Evolutionary conservation across 1,140 invertebrate species (phyloP).

Genomic region (Neodiprion fabricii): DNA sequence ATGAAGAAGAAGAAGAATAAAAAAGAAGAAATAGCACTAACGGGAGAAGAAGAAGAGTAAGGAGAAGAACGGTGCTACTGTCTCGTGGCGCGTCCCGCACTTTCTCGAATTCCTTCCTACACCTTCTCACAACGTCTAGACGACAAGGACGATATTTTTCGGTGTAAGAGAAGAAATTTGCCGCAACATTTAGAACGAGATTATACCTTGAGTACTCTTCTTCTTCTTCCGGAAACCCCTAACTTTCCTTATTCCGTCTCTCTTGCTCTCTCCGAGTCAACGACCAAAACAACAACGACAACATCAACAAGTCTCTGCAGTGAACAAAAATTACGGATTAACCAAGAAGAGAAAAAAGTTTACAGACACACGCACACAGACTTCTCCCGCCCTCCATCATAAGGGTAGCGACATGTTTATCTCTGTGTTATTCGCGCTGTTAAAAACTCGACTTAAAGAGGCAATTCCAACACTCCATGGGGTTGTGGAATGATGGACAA

Average conservation of each 20-base stretch:
- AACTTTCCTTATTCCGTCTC: not conserved
- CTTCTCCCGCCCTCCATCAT: too few species aligned
- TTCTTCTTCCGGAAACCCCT: not conserved
- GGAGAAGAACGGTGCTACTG: conserved; percentile 18
- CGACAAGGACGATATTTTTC: conserved; percentile 38
- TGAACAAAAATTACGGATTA: too few species aligned
- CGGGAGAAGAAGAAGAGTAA: too few species aligned
- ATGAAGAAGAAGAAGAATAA: conserved; percentile 15
- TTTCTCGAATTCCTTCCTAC: conserved; percentile 16
- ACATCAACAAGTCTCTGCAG: too few species aligned
- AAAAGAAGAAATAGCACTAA: not conserved
- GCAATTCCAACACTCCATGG: too few species aligned
- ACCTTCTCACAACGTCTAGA: conserved; percentile 21
- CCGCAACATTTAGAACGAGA: conserved; percentile 30
- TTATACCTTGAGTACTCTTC: conserved; percentile 35
- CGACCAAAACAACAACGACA: too few species aligned
- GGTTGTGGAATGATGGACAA: too few species aligned
- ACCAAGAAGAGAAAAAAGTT: too few species aligned
- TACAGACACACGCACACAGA: too few species aligned
- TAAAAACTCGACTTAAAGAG: too few species aligned
- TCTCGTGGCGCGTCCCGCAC: conserved; percentile 24
- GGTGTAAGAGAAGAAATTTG: conserved; percentile 27
- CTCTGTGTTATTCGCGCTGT: too few species aligned
- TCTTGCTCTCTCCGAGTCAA: not conserved
- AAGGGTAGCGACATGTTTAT: too few species aligned